These are phyloP conservation scores for Myotis yumanensis DNA, from an alignment of 2,113 vertebrate genomes.

Conservation along the genomic window DNA sequence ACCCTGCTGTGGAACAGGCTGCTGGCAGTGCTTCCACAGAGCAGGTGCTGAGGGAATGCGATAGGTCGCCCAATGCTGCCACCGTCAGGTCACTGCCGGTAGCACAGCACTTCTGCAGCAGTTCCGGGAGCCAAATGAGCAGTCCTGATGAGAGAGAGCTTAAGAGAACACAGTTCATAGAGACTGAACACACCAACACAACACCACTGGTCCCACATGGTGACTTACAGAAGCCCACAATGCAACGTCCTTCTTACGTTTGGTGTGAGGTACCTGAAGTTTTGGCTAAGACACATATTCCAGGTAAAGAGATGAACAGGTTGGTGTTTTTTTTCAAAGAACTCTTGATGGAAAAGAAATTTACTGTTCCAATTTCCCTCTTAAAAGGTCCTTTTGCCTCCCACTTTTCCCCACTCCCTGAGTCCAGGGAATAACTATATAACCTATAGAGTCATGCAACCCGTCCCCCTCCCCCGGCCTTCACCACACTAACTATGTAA, in stretches of 20 bases:
- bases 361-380: not conserved
- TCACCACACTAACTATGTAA: not conserved
- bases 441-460: not conserved
- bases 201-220: not conserved
- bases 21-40: not conserved
- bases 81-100: constrained; percentile 80
- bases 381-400: not conserved
- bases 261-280: not conserved
- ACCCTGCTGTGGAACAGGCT: constrained; percentile 33
- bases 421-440: not conserved
- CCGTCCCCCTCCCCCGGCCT: too few relatives aligned
- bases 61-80: constrained; percentile 87
- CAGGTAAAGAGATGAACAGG: not conserved
- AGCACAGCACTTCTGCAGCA: not conserved
- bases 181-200: not conserved
- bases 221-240: not conserved
- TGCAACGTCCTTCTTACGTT: not conserved
- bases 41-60: constrained; percentile 7
- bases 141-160: fast-evolving
- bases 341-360: not conserved
- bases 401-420: not conserved
- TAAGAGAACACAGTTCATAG: not conserved
- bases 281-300: not conserved
- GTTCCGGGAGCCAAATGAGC: fast-evolving
- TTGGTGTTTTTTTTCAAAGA: not conserved